Percentiles rank a stretch among this genome's conserved stretches.
Conservation (phyloP, 2,113 vertebrate genomes). For the Amazona guildingii region DNA sequence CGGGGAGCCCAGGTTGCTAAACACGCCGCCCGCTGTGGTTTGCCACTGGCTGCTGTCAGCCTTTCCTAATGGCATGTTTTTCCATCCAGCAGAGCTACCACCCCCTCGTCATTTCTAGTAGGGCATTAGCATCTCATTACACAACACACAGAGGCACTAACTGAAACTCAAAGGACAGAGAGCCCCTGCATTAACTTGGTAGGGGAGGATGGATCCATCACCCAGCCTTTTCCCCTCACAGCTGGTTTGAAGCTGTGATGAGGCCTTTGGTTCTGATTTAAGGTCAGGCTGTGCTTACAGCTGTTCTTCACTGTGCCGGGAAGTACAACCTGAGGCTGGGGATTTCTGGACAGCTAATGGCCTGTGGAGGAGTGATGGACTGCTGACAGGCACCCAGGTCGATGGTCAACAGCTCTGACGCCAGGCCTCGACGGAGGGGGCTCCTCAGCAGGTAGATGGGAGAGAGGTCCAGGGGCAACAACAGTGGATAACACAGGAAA, state of each 20-base stretch:
- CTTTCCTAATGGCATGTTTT: background rate
- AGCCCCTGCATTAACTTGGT: background rate
- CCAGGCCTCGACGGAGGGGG: accelerated
- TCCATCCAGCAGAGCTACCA: background rate
- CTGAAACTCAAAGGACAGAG: background rate
- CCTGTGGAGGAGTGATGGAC: background rate
- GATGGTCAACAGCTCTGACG: background rate
- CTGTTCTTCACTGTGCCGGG: background rate
- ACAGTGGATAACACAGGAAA: background rate
- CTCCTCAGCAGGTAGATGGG: background rate
- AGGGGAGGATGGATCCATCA: background rate
- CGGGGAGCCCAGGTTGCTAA: background rate
- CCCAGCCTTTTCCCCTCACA: background rate
- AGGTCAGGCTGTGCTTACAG: background rate
- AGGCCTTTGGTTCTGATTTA: background rate
- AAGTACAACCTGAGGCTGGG: background rate
- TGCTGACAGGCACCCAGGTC: background rate
- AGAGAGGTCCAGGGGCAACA: background rate
- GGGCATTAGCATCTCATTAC: background rate
- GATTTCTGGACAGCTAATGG: background rate
- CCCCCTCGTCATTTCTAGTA: background rate
- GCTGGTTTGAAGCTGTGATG: background rate
- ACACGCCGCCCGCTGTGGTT: background rate
- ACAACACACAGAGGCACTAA: background rate
- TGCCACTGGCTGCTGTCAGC: background rate